phyloP scores from a whole-genome alignment of 2,888 invertebrate genomes.

The Watsonalla cultraria region DNA sequence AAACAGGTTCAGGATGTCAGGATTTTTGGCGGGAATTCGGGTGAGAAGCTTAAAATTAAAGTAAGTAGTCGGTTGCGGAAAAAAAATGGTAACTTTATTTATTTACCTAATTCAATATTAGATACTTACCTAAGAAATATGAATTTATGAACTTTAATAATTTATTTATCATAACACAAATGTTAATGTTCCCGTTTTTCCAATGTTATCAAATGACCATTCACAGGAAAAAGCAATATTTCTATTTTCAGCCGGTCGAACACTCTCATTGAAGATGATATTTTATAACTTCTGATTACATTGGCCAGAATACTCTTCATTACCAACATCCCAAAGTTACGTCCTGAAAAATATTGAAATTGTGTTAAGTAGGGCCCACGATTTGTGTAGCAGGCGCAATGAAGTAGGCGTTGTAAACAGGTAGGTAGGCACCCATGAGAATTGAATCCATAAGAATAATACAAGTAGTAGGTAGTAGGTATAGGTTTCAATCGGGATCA shows the following conservation, averaged over 20 bases:
- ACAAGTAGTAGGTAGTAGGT: no score
- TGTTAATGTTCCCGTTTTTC: slow-evolving; percentile 27
- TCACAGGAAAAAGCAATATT: slow-evolving; percentile 54
- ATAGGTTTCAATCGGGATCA: no score
- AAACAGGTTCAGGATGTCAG: no score
- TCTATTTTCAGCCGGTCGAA: slow-evolving; percentile 53
- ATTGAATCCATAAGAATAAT: no score
- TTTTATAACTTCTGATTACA: slow-evolving; percentile 45
- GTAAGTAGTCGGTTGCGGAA: no score
- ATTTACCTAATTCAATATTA: background rate
- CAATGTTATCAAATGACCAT: slow-evolving; percentile 48
- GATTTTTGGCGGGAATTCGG: no score
- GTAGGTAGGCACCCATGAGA: no score
- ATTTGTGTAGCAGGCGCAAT: no score
- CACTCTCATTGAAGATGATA: slow-evolving; percentile 26
- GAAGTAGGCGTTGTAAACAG: no score
- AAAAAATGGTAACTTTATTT: no score
- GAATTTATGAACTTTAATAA: background rate
- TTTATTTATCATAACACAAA: background rate
- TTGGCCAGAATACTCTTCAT: slow-evolving; percentile 57
- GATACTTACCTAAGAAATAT: background rate
- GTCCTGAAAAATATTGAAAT: slow-evolving; percentile 34
- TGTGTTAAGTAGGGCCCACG: background rate
- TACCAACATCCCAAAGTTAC: slow-evolving; percentile 57
- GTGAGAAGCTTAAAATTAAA: no score